Conservation (phyloP, 2,888 invertebrate genomes). For the Athalia rosae region DNA sequence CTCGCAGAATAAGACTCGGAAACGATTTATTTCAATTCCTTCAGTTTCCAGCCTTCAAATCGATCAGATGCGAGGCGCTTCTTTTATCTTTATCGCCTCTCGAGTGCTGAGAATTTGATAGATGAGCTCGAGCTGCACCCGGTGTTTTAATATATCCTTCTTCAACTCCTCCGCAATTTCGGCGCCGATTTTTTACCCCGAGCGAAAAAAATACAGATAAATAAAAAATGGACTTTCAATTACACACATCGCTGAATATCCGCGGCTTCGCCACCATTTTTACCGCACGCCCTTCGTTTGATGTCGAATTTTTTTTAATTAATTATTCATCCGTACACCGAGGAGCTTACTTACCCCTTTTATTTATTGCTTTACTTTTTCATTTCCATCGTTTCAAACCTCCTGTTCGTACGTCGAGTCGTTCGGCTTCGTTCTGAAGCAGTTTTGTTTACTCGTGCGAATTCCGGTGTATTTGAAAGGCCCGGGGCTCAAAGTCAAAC, state of each 20-base stretch:
- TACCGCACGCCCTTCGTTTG: no score
- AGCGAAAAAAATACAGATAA: no score
- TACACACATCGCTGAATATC: no score
- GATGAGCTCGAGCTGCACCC: slow-evolving; percentile 26
- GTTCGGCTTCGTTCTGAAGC: background rate
- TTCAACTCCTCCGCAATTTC: background rate
- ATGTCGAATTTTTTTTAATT: no score
- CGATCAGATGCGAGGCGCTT: slow-evolving; percentile 25
- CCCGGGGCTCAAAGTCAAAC: slow-evolving; percentile 15
- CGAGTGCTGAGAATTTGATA: slow-evolving; percentile 17
- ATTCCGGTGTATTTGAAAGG: slow-evolving; percentile 10
- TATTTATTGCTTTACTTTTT: no score
- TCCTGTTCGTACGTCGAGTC: no score
- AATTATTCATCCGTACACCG: no score
- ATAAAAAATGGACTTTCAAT: background rate
- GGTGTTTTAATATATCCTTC: slow-evolving; percentile 28
- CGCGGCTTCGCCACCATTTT: no score
- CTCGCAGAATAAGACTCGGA: background rate
- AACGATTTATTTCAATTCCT: slow-evolving; percentile 35
- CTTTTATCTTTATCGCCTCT: slow-evolving; percentile 38
- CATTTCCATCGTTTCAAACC: no score
- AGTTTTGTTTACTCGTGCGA: slow-evolving; percentile 12
- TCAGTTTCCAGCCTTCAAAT: slow-evolving; percentile 29
- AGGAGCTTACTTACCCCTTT: no score
- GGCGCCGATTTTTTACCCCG: slow-evolving; percentile 5